These are phyloP conservation scores for Brachypodius melanocephalos DNA, from an alignment of 2,113 vertebrate genomes.

Conservation along the genomic window DNA sequence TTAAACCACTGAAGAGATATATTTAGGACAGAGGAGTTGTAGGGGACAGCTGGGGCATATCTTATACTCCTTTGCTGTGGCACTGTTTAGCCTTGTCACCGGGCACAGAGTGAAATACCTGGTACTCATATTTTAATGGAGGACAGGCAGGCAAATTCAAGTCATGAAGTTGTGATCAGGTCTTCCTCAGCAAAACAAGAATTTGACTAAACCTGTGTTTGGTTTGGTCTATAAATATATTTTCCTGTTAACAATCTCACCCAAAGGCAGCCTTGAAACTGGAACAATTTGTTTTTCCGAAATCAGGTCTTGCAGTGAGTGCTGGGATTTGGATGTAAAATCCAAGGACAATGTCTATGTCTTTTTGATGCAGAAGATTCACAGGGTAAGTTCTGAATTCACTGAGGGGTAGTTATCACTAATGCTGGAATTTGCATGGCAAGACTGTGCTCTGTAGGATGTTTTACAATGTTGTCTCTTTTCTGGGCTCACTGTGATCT, in stretches of 20 bases:
- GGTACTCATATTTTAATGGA: not conserved
- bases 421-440: not conserved
- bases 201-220: not conserved
- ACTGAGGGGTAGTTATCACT: not conserved
- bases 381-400: not conserved
- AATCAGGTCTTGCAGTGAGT: not conserved
- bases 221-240: conserved; percentile 32
- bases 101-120: not conserved
- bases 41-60: conserved; percentile 32
- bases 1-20: conserved; percentile 18
- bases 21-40: not conserved
- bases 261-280: conserved; percentile 6
- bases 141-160: not conserved
- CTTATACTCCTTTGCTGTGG: not conserved
- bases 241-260: not conserved
- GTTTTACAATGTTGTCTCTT: conserved; percentile 21
- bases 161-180: not conserved
- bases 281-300: conserved; percentile 6
- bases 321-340: conserved; percentile 28
- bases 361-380: not conserved
- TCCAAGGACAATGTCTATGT: not conserved
- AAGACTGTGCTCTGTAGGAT: not conserved
- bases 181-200: not conserved
- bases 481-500: conserved; percentile 41
- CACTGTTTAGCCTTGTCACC: not conserved